phyloP scores from a whole-genome alignment of 2,113 vertebrate genomes.

The Lathamus discolor region DNA sequence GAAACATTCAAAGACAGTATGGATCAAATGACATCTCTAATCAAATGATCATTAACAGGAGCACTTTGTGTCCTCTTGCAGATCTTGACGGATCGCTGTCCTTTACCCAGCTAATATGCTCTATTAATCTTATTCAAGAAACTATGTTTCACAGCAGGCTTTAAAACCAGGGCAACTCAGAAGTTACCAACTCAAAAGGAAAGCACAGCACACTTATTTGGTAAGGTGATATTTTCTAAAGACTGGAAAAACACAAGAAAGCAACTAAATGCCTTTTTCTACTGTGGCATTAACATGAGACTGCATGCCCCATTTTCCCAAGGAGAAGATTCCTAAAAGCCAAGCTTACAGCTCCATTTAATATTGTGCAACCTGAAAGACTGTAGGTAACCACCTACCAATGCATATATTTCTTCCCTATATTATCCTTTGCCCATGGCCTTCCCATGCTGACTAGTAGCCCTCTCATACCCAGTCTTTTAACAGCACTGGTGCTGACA shows the following conservation, averaged over 20 bases:
- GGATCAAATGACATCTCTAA: conserved; percentile 15
- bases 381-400: neutral
- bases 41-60: conserved; percentile 26
- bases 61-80: neutral
- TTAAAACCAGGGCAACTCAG: neutral
- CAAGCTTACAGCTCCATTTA: neutral
- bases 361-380: neutral
- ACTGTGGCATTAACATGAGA: neutral
- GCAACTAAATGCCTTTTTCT: neutral
- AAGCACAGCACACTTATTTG: neutral
- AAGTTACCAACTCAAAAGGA: neutral
- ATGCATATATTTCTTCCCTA: neutral
- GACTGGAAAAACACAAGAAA: neutral
- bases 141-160: neutral
- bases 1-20: neutral
- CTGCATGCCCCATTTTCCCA: neutral
- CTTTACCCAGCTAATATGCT: neutral
- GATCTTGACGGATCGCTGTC: neutral
- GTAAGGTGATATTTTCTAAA: neutral
- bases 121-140: conserved; percentile 30
- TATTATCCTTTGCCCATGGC: neutral
- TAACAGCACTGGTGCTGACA: neutral
- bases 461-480: neutral
- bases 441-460: neutral
- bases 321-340: neutral